A percentile compares a stretch with the other conserved stretches of the same genome.
Evolutionary conservation across 2,888 invertebrate genomes (phyloP).

Genomic region (Agrochola litura): DNA sequence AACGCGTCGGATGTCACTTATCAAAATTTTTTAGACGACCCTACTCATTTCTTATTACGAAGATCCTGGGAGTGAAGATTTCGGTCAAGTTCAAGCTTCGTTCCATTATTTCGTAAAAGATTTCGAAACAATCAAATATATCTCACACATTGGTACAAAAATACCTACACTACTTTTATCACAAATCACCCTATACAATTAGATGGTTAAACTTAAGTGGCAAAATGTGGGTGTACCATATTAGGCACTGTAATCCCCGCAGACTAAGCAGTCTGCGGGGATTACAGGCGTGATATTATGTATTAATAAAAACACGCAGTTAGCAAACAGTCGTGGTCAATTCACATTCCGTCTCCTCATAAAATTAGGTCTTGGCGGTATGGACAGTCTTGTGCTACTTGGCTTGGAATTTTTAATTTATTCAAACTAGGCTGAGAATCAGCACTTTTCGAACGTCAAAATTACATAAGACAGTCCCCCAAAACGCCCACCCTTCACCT

Average conservation of each 20-base stretch:
- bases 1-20: constrained; percentile 18
- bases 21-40: constrained; percentile 5
- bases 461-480: no score
- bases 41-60: constrained; percentile 13
- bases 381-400: neutral
- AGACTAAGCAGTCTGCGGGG: no score
- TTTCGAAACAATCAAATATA: neutral
- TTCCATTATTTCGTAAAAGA: constrained; percentile 2
- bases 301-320: neutral
- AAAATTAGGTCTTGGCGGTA: neutral
- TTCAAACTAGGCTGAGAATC: no score
- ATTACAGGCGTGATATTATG: neutral
- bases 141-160: neutral
- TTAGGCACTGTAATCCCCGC: no score
- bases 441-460: no score
- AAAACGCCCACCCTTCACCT: no score
- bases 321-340: neutral
- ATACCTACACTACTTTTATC: neutral
- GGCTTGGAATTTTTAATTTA: no score
- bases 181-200: neutral
- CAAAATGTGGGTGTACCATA: neutral
- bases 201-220: neutral
- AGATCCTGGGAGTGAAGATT: neutral
- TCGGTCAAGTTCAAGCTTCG: constrained; percentile 10
- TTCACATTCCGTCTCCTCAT: neutral